Conservation (phyloP, 2,113 vertebrate genomes). For the Semicossyphus pulcher region DNA sequence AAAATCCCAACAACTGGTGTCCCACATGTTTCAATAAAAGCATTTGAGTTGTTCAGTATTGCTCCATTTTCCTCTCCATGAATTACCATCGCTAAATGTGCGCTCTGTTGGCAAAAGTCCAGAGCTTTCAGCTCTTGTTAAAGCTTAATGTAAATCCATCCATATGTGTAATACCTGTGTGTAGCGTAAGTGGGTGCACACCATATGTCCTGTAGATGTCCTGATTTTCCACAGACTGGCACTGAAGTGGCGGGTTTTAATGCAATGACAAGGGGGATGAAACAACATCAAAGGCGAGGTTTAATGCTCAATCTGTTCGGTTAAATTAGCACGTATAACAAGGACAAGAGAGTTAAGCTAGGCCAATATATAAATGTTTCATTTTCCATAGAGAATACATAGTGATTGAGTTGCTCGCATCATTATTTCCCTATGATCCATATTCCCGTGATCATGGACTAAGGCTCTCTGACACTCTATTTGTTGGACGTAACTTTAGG, state of each 20-base stretch:
- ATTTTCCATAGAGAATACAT: too few species aligned
- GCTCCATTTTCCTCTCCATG: neutral
- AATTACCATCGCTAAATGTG: conserved; percentile 10
- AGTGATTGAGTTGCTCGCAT: neutral
- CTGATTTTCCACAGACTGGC: conserved; percentile 70
- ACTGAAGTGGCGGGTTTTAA: conserved; percentile 61
- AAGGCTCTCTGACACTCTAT: too few species aligned
- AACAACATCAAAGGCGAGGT: conserved; percentile 12
- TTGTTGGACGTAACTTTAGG: too few species aligned
- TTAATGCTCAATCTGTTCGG: conserved; percentile 11
- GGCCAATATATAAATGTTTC: neutral
- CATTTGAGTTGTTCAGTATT: conserved; percentile 1
- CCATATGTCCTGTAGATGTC: conserved; percentile 64
- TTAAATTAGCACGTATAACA: conserved; percentile 8
- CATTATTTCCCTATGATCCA: neutral
- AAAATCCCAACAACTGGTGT: neutral
- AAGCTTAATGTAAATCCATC: conserved; percentile 64
- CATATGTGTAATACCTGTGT: conserved; percentile 67
- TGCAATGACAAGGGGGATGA: conserved; percentile 60
- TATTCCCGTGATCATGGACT: too few species aligned
- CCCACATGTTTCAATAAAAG: conserved; percentile 5
- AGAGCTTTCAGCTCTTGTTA: conserved; percentile 28
- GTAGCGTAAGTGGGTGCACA: conserved; percentile 39
- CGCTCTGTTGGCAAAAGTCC: conserved; percentile 29
- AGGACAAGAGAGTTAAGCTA: neutral